Percentiles rank a stretch among this genome's conserved stretches.
Conservation (phyloP, 2,113 vertebrate species). For the Clinocottus analis region DNA sequence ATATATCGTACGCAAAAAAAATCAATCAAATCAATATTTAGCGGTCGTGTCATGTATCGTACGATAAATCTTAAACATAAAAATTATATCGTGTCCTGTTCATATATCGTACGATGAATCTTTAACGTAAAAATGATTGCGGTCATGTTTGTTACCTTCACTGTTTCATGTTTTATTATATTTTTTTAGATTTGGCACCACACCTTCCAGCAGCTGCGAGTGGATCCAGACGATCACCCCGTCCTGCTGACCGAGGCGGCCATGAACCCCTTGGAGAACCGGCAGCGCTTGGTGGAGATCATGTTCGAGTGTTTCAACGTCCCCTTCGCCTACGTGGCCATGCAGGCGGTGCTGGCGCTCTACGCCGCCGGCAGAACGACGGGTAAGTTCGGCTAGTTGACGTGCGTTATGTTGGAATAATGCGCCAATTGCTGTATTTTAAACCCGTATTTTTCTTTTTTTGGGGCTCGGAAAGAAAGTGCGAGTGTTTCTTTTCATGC, state of each 20-base stretch:
- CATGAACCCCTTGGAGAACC: constrained; percentile 77
- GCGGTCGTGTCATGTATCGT: no score
- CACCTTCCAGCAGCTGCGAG: constrained; percentile 77
- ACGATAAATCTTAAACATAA: no score
- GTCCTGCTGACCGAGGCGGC: constrained; percentile 80
- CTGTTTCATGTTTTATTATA: background rate
- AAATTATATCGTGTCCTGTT: no score
- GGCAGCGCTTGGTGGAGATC: constrained; percentile 77
- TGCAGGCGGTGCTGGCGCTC: constrained; percentile 83
- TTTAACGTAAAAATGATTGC: no score
- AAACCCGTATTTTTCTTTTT: background rate
- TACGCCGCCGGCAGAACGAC: constrained; percentile 79
- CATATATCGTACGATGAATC: background rate
- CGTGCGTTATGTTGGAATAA: background rate
- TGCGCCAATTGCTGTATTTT: no score
- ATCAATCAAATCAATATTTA: no score
- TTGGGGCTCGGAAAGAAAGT: background rate
- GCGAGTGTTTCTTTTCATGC: background rate
- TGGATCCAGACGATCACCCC: constrained; percentile 79
- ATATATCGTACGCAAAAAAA: no score
- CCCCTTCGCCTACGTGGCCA: constrained; percentile 79
- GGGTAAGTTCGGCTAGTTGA: constrained; percentile 49
- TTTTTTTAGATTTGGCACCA: constrained; percentile 81
- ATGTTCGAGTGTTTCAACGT: constrained; percentile 83
- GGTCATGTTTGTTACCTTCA: no score